These are phyloP conservation scores for Chrysoperla carnea DNA, from an alignment of 1,140 invertebrate genomes.

Conservation along the genomic window DNA sequence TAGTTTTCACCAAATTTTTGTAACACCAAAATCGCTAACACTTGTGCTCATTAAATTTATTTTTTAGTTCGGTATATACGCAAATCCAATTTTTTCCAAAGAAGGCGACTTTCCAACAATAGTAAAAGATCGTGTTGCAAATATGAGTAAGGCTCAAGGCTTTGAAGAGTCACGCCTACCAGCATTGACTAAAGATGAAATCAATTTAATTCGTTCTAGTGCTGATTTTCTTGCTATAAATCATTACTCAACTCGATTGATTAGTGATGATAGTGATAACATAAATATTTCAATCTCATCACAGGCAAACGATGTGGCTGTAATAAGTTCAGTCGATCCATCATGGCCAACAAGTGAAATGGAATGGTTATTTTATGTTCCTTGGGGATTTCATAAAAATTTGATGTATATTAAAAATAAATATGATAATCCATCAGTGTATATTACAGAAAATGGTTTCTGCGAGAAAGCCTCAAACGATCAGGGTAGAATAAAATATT, in stretches of 20 bases:
- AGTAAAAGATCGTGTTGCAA: slow-evolving; percentile 31
- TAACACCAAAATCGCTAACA: too few relatives aligned
- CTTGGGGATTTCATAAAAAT: slow-evolving; percentile 30
- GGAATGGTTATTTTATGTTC: slow-evolving; percentile 16
- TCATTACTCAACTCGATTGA: slow-evolving; percentile 30
- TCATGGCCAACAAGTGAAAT: slow-evolving; percentile 2
- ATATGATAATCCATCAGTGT: slow-evolving; percentile 32
- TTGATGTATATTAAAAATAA: slow-evolving; percentile 31
- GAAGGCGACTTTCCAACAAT: slow-evolving; percentile 40
- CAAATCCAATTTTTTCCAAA: slow-evolving; percentile 36
- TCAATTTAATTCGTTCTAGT: slow-evolving; percentile 14
- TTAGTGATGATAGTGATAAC: slow-evolving; percentile 16
- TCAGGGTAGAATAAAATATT: too few relatives aligned
- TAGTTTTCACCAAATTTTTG: too few relatives aligned
- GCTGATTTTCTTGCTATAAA: slow-evolving; percentile 8
- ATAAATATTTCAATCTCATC: slow-evolving; percentile 26
- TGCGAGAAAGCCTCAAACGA: slow-evolving; percentile 13
- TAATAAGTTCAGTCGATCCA: slow-evolving; percentile 8
- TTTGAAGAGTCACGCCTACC: slow-evolving; percentile 25
- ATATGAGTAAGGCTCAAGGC: slow-evolving; percentile 31
- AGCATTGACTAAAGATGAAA: slow-evolving; percentile 18
- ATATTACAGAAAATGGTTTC: slow-evolving; percentile 42
- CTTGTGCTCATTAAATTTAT: background rate
- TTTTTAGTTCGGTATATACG: slow-evolving; percentile 40
- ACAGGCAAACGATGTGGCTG: slow-evolving; percentile 27